Base-by-base conservation (phyloP, 64 coral and sea anemone genomes). In the Porites australiensis region DNA sequence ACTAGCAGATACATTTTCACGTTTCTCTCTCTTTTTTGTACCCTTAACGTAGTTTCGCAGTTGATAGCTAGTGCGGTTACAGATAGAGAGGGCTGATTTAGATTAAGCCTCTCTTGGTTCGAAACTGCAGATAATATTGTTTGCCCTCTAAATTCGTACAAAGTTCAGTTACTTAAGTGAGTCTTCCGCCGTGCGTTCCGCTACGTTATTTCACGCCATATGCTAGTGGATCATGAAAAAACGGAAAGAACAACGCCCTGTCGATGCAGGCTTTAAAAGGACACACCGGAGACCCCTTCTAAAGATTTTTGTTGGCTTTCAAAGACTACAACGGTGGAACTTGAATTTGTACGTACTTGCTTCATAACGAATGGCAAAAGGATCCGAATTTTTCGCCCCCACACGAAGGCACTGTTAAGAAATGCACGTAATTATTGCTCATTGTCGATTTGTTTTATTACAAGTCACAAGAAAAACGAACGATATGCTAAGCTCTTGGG, bases 391-490 rank as follows among this genome's bases (percentile, higher is more conserved):
- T 68, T 76, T 76, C 21, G 59, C 79, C 62, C 81, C 81, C 81
- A 84, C 81, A 84, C 81, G 81, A 84, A 67, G 61, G 45, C 48
- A 51, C 62, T 43, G 4, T 11, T 45, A 68, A 84, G 64, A 49
- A 83, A 83, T 76, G 73, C 16, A 57, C 12, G 43, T 50, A 51
- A 84, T 68, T 68, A 23, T 49, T 69, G 14, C n/a, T 68, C 45
- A 45, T 68, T 68, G 67, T 67, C 13, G 63, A 44, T 12, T 68
- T 18, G 61, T 68, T 68, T 84, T 67, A 44, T 62, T 63, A 48
- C 11, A 3, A 45, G 19, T 2, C 27, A n/a, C 2, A 53, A 5
- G 10, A 23, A 81, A 14, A 44, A 9, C 20, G 23, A 58, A 37
- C 0, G 16, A 50, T 51, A 5, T 19, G 16, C 44, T 74, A 20